phyloP scores from a whole-genome alignment of 64 coral and sea anemone genomes.

The Anthopleura sola region DNA sequence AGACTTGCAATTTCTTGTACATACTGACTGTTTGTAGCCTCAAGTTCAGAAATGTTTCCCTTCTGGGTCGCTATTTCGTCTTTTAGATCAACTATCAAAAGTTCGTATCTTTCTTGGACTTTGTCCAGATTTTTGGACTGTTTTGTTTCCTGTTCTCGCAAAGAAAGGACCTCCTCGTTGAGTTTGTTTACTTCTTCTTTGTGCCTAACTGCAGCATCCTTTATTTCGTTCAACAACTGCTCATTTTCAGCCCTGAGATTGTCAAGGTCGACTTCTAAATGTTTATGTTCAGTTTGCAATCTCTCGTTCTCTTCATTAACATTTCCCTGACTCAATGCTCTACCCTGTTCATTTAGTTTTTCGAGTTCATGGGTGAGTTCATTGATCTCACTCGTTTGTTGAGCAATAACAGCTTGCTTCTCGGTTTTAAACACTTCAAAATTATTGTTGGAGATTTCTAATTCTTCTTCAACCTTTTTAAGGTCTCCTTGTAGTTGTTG shows the following conservation, averaged over 20 bases:
- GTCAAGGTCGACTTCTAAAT: not conserved
- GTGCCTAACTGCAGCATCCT: not conserved
- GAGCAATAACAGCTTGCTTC: constrained; percentile 10
- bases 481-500: constrained; percentile 23
- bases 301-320: constrained; percentile 5
- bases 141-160: not conserved
- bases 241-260: constrained; percentile 1
- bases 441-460: constrained; percentile 1
- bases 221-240: not conserved
- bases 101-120: constrained; percentile 54
- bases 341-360: not conserved
- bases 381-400: constrained; percentile 20
- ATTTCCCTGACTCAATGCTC: too few species aligned
- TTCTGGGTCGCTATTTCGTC: constrained; percentile 32
- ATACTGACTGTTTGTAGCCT: constrained; percentile 16
- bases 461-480: constrained; percentile 11
- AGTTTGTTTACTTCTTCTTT: not conserved
- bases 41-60: constrained; percentile 22
- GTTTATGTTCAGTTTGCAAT: not conserved
- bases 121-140: constrained; percentile 31
- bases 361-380: constrained; percentile 5
- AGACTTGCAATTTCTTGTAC: constrained; percentile 38
- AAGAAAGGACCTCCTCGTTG: not conserved
- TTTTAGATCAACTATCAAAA: constrained; percentile 37
- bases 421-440: constrained; percentile 9